Conservation (phyloP, 1,140 invertebrate genomes). For the Temnothorax curvispinosus region DNA sequence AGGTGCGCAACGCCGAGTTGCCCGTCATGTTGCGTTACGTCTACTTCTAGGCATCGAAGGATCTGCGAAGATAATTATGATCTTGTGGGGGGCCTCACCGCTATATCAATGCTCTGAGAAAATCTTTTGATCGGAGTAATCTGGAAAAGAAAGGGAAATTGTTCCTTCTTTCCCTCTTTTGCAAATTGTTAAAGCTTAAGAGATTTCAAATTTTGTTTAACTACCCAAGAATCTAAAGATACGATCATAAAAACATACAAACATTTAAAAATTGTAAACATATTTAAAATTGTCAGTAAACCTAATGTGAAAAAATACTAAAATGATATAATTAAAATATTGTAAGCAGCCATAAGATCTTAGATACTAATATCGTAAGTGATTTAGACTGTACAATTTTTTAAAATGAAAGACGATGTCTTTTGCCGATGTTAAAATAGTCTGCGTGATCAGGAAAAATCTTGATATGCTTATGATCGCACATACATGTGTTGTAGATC, state of each 20-base stretch:
- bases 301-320: background rate
- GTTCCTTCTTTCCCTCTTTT: background rate
- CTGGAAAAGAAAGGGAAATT: background rate
- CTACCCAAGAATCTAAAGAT: background rate
- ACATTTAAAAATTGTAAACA: background rate
- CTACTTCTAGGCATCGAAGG: background rate
- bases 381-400: background rate
- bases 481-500: too few relatives aligned
- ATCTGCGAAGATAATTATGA: conserved; percentile 20
- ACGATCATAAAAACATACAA: background rate
- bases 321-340: background rate
- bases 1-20: conserved; percentile 32
- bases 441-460: background rate
- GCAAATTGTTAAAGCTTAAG: background rate
- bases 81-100: background rate
- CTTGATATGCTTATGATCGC: too few relatives aligned
- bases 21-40: conserved; percentile 35
- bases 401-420: background rate
- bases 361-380: background rate
- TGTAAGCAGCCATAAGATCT: background rate
- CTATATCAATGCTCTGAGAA: background rate
- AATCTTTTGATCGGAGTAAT: background rate
- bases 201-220: background rate
- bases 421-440: background rate
- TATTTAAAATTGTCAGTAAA: background rate